Evolutionary conservation across 2,888 invertebrate genomes (phyloP), one percentile per base, ranked within the genome.

Genomic region (Cephus rjabovi): DNA sequence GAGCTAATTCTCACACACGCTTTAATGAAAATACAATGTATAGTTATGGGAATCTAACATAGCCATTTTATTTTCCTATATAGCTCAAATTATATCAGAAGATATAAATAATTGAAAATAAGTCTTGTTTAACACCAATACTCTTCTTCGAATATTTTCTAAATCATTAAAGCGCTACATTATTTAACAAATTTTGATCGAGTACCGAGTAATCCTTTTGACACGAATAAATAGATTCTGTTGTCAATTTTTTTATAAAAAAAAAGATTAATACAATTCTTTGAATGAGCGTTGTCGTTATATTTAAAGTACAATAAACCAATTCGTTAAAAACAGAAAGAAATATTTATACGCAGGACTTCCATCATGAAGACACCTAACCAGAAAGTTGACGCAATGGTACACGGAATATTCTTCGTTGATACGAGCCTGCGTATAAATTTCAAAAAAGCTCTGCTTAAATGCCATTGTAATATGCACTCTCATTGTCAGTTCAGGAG

Each of bases 1-100:
- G 83, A 87, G 80, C 84, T 83, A 83, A 86, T 85, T 78, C 79
- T 75, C 73, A 40, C 78, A 76, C 56, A 73, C 73, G 56, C 56
- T 71, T 78, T 40, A 15, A 40, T 40, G 40, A 40, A 40, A 40
- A 40, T 40, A 40, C 15, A 40, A 40, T 40, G 15, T 23, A 40
- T 40, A 15, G 6, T 15, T 40, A 15, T 6, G 15, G 40, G 15
- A 40, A 40, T 40, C 15, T 23, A 23, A 6, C 40, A 40, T 15
- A 70, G 30, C 33, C 70, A 70, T 70, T 31, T 70, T 70, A 30
- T 70, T 70, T 35, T 6, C 70, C 30, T 70, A 12, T 15, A 30
- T 15, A 30, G 30, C 11, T 70, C 30, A 40, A 40, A 40, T 6
- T 34, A 40, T 40, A 15, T 40, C 40, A 15, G 40, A 40, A 40